These are phyloP conservation scores for Cotesia chilonis DNA, from an alignment of 1,140 invertebrate species.

Conservation along the genomic window DNA sequence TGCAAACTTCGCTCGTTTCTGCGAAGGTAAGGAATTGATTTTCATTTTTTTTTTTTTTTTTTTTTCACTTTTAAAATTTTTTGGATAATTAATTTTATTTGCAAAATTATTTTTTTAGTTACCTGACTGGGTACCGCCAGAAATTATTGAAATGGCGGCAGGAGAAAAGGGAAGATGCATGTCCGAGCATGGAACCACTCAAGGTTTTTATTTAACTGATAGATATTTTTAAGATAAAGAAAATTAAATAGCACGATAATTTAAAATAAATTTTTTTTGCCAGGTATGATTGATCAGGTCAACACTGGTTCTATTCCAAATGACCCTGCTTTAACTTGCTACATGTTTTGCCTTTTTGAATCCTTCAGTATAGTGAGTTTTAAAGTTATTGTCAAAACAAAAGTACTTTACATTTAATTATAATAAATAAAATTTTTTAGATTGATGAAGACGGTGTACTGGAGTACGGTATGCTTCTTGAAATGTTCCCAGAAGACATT, in stretches of 20 bases:
- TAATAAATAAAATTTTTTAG: slow-evolving; percentile 21
- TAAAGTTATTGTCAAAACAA: slow-evolving; percentile 9
- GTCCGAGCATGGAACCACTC: slow-evolving; percentile 52
- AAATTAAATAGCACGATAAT: neutral
- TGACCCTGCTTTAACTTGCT: slow-evolving; percentile 54
- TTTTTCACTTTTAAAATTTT: neutral
- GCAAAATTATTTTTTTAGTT: slow-evolving; percentile 40
- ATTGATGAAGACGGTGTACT: slow-evolving; percentile 36
- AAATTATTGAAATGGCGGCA: slow-evolving; percentile 56
- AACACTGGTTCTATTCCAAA: slow-evolving; percentile 44
- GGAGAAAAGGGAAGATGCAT: slow-evolving; percentile 58
- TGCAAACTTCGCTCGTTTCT: slow-evolving; percentile 24
- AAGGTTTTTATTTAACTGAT: slow-evolving; percentile 49
- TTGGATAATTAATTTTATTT: slow-evolving; percentile 1
- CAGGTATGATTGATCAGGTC: slow-evolving; percentile 55
- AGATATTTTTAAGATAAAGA: neutral
- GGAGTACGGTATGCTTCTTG: slow-evolving; percentile 33
- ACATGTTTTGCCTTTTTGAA: slow-evolving; percentile 58
- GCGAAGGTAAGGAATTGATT: slow-evolving; percentile 20
- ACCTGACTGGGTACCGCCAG: slow-evolving; percentile 54
- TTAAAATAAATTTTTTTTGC: slow-evolving; percentile 30
- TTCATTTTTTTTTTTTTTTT: neutral
- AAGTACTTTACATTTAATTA: neutral
- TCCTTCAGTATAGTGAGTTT: slow-evolving; percentile 56
- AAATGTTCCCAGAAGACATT: slow-evolving; percentile 36